Conservation (phyloP, 53 echinoderm and acorn worm species). For the Actinopyga echinites region DNA sequence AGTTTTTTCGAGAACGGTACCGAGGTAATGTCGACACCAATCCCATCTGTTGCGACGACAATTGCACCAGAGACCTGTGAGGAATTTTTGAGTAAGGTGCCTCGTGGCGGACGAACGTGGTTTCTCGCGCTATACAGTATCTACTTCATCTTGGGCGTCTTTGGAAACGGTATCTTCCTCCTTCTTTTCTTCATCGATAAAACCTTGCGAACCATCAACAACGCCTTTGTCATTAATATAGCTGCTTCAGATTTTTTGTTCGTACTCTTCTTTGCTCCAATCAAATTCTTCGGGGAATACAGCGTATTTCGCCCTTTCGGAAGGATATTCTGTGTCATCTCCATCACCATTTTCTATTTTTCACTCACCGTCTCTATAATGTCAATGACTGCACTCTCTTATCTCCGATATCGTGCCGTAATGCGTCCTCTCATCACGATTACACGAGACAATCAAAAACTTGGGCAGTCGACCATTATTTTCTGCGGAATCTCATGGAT, state of each 20-base stretch:
- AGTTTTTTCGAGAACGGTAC: too few species aligned
- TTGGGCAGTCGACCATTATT: too few species aligned
- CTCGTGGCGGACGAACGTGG: too few species aligned
- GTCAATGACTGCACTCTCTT: neutral
- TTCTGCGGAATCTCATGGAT: too few species aligned
- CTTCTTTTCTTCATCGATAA: neutral
- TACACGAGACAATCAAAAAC: too few species aligned
- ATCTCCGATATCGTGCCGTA: neutral
- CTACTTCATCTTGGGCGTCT: too few species aligned
- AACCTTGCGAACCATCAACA: neutral
- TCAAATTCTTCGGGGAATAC: neutral
- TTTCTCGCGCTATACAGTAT: too few species aligned
- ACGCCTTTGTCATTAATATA: neutral
- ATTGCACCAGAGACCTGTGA: too few species aligned
- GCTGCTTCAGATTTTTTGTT: neutral
- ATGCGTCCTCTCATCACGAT: neutral
- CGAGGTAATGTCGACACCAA: too few species aligned
- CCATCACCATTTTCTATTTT: neutral
- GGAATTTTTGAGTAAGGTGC: too few species aligned
- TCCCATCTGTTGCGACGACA: too few species aligned
- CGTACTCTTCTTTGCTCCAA: neutral
- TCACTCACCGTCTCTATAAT: neutral
- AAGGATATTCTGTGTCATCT: neutral
- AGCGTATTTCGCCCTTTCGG: neutral
- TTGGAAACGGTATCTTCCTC: constrained; percentile 4